Conservation (phyloP, 2,797 vertebrate species). For the Catamblyrhynchus diadema region DNA sequence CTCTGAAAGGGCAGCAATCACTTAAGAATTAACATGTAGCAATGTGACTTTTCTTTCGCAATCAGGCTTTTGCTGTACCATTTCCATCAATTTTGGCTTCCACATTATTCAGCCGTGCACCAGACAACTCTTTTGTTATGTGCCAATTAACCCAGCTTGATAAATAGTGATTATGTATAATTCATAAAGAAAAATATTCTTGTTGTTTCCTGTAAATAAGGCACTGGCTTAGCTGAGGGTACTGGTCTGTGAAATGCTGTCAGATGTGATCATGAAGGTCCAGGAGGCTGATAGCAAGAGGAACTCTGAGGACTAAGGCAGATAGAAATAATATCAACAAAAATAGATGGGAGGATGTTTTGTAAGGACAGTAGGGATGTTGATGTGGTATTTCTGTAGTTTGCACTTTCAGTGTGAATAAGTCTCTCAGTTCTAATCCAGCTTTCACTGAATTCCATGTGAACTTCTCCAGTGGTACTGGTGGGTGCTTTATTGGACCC, state of each 20-base stretch:
- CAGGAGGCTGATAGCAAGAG: neutral
- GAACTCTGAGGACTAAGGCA: neutral
- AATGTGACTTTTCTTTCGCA: slow-evolving; percentile 7
- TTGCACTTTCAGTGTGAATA: neutral
- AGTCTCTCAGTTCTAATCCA: neutral
- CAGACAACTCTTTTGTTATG: slow-evolving; percentile 64
- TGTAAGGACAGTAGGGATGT: neutral
- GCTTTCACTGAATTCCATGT: neutral
- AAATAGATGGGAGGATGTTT: neutral
- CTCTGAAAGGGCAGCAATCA: neutral
- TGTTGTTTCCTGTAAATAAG: slow-evolving; percentile 34
- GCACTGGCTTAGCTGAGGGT: neutral
- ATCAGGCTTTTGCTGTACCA: neutral
- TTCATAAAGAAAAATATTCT: slow-evolving; percentile 58
- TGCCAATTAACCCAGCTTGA: slow-evolving; percentile 69
- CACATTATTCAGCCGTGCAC: slow-evolving; percentile 45
- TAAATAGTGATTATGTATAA: slow-evolving; percentile 71
- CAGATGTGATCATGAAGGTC: neutral
- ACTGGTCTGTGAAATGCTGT: slow-evolving; percentile 9
- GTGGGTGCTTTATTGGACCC: neutral
- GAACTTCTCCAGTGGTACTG: neutral
- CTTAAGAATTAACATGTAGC: neutral
- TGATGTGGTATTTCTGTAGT: neutral
- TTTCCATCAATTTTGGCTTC: slow-evolving; percentile 53
- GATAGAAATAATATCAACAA: neutral